Evolutionary conservation across 2,888 invertebrate species (phyloP).

Genomic region (Stomorhina lunata): DNA sequence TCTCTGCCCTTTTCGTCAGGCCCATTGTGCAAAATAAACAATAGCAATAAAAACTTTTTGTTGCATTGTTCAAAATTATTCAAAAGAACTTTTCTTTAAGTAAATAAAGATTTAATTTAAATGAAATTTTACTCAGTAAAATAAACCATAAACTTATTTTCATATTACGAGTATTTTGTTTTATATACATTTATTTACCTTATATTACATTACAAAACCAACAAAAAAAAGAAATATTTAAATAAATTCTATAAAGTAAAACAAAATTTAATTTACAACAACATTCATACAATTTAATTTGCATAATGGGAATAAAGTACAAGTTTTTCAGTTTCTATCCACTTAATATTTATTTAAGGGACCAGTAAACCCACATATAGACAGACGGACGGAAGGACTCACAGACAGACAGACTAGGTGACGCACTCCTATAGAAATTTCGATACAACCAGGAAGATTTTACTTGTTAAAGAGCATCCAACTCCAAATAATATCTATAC

Average conservation of each 20-base stretch:
- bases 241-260: constrained; percentile 53
- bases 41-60: background rate
- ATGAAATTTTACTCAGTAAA: constrained; percentile 70
- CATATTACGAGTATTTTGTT: constrained; percentile 46
- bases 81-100: constrained; percentile 8
- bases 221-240: constrained; percentile 33
- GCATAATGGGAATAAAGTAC: constrained; percentile 73
- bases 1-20: background rate
- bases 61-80: background rate
- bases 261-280: constrained; percentile 65
- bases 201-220: constrained; percentile 49
- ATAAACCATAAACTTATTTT: constrained; percentile 43
- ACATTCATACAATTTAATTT: constrained; percentile 75
- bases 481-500: background rate
- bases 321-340: background rate
- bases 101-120: constrained; percentile 57
- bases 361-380: background rate
- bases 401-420: too few species aligned
- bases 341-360: background rate
- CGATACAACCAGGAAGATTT: background rate
- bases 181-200: constrained; percentile 50
- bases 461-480: background rate
- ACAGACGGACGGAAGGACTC: too few species aligned
- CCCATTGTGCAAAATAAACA: constrained; percentile 14
- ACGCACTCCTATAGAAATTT: constrained; percentile 13